Evolutionary conservation across 2,113 vertebrate species (phyloP), one percentile per base, ranked within the genome.

Genomic region (Trogon surrucura): DNA sequence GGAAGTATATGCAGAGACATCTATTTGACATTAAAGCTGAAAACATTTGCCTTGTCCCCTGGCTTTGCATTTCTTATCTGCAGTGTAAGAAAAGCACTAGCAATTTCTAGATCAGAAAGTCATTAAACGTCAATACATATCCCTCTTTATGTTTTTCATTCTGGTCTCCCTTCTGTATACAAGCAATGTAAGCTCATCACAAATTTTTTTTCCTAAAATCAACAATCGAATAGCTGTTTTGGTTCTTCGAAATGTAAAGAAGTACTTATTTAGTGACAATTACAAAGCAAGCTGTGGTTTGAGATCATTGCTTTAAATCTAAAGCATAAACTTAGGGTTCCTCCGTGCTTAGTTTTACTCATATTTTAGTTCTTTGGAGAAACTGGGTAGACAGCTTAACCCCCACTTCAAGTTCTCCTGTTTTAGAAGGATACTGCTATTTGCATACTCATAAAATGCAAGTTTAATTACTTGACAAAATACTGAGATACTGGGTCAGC

Each of bases 161-260:
- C 79, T 69, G 27, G 5, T 71, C 25, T 54, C 61, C 22, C 6
- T 57, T 34, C n/a, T 51, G 16, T 34, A 51, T 1, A 85, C 10
- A 47, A 51, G 23, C 51, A 74, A 26, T 0, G 0, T 14, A 44
- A 23, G 21, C 30, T 73, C 8, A 1, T 58, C 21, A 56, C 17
- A 45, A 10, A 11, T 9, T 50, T 89, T 47, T 36, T 47, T 47
- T 61, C 45, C 38, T 27, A 77, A 65, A 72, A 56, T 65, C n/a
- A 86, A 74, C 23, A 48, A 71, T 53, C n/a, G 83, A 78, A 57
- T 3, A 79, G 48, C 1, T 72, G 85, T 22, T 95, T 72, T 29
- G 10, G 3, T 30, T 82, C 29, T 75, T 72, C 44, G 30, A 86
- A 83, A 57, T 21, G 3, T 38, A 48, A 86, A 62, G 19, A 64